These are phyloP conservation scores for Cheirogaleus major DNA, from an alignment of 2,797 vertebrate genomes.

Conservation along the genomic window DNA sequence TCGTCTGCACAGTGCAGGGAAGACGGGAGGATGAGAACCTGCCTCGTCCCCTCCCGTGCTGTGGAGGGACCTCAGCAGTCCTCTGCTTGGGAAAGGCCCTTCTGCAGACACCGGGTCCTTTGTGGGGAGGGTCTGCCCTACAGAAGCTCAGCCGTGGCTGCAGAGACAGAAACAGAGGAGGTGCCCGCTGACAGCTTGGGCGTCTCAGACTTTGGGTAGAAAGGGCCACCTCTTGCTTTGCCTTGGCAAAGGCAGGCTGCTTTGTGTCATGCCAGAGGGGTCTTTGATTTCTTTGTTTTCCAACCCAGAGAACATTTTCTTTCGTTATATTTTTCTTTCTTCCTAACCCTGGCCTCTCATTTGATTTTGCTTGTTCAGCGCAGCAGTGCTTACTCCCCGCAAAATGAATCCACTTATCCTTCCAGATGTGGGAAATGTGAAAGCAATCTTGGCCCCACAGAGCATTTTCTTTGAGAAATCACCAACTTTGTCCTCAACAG, in stretches of 20 bases:
- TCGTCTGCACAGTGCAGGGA: accelerated
- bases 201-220: not conserved
- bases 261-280: accelerated
- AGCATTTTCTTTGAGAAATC: not conserved
- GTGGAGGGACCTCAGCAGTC: not conserved
- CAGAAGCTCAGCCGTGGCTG: too few relatives aligned
- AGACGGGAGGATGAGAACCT: accelerated
- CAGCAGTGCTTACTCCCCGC: not conserved
- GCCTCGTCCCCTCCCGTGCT: accelerated
- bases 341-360: too few relatives aligned
- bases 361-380: not conserved
- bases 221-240: not conserved
- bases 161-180: too few relatives aligned
- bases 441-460: accelerated
- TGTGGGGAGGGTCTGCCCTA: accelerated
- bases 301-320: not conserved
- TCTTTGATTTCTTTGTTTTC: not conserved
- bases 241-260: not conserved
- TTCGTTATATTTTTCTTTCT: not conserved
- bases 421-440: not conserved
- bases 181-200: accelerated
- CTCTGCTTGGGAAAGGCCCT: not conserved
- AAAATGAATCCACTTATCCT: not conserved
- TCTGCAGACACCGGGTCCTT: not conserved
- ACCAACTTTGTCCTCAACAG: slow-evolving; percentile 59